phyloP scores from a whole-genome alignment of 2,888 invertebrate genomes.

The Drosophila kokeensis region DNA sequence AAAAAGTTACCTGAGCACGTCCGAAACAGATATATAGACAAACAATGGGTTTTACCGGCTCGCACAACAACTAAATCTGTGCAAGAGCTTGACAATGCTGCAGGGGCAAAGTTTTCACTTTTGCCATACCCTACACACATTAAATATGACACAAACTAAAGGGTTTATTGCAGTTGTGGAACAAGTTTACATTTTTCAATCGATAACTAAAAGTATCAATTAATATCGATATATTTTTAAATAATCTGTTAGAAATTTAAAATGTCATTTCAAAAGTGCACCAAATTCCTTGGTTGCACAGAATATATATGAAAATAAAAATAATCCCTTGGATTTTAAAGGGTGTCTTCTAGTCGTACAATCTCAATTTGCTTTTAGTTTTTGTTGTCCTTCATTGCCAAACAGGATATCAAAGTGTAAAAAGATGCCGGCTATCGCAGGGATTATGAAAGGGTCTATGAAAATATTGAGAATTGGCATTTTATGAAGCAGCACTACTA shows the following conservation, averaged over 20 bases:
- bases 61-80: background rate
- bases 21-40: constrained; percentile 13
- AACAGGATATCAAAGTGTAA: background rate
- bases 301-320: background rate
- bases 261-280: background rate
- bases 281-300: background rate
- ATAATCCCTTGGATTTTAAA: background rate
- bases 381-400: background rate
- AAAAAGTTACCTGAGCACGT: constrained; percentile 54
- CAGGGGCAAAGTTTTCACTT: constrained; percentile 4
- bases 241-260: too few species aligned
- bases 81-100: background rate
- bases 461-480: background rate
- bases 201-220: background rate
- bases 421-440: background rate
- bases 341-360: background rate
- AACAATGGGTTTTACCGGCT: background rate
- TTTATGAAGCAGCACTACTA: background rate
- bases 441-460: background rate
- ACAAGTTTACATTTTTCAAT: background rate
- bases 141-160: too few species aligned
- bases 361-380: background rate
- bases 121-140: background rate
- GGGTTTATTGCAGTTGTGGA: background rate
- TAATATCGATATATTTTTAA: background rate